Percentiles rank a stretch among this genome's conserved stretches.
These are phyloP conservation scores for Amorpha juglandis DNA, from an alignment of 2,888 invertebrate species.

Conservation along the genomic window DNA sequence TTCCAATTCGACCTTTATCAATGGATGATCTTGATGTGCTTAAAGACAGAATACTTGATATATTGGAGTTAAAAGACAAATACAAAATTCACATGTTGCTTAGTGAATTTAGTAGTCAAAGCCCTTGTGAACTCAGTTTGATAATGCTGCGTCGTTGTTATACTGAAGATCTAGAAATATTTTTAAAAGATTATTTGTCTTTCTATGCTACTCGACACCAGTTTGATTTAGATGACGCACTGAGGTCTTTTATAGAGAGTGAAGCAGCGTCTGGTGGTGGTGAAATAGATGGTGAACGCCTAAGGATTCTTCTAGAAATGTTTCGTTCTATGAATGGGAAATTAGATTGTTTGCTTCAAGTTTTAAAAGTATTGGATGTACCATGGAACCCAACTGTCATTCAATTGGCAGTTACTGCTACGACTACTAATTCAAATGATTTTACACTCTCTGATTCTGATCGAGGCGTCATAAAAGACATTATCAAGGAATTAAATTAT, in stretches of 20 bases:
- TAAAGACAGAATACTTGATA: constrained; percentile 69
- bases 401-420: constrained; percentile 64
- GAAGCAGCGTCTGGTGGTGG: constrained; percentile 74
- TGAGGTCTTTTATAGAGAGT: constrained; percentile 71
- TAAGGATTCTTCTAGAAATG: constrained; percentile 66
- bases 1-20: constrained; percentile 69
- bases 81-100: constrained; percentile 77
- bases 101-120: constrained; percentile 71
- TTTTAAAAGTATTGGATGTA: constrained; percentile 74
- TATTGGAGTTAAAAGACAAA: constrained; percentile 74
- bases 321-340: constrained; percentile 67
- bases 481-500: constrained; percentile 73
- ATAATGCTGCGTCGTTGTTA: constrained; percentile 80
- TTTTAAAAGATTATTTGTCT: constrained; percentile 73
- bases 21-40: constrained; percentile 74
- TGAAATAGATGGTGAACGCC: constrained; percentile 66
- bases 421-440: constrained; percentile 59
- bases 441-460: constrained; percentile 71
- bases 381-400: constrained; percentile 69
- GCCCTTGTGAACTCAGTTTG: constrained; percentile 71
- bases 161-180: constrained; percentile 73
- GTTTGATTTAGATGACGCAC: constrained; percentile 73
- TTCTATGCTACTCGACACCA: constrained; percentile 67
- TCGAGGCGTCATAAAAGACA: constrained; percentile 63
- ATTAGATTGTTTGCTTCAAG: constrained; percentile 72